phyloP scores from a whole-genome alignment of 2,888 invertebrate species.

The Arenicola marina region DNA sequence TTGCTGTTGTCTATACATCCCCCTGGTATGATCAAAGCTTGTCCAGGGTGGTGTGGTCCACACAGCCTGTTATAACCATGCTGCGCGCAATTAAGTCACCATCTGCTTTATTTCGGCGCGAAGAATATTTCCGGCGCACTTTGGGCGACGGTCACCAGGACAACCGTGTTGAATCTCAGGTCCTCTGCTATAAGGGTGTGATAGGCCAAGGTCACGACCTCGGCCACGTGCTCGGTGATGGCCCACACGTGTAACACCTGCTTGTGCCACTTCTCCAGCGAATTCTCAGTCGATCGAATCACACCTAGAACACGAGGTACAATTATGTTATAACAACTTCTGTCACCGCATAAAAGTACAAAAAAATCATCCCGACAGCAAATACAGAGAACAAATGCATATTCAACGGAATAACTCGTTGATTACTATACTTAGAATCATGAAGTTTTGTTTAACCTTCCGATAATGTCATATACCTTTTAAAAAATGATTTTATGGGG shows the following conservation, averaged over 20 bases:
- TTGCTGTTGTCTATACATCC: too few relatives aligned
- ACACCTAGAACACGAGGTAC: conserved; percentile 40
- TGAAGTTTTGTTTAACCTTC: too few relatives aligned
- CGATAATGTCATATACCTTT: too few relatives aligned
- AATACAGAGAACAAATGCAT: neutral
- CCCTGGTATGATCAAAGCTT: too few relatives aligned
- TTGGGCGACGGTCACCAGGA: conserved; percentile 46
- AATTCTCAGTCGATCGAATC: conserved; percentile 47
- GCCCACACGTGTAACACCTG: conserved; percentile 59
- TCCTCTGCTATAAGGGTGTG: conserved; percentile 32
- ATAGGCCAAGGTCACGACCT: conserved; percentile 42
- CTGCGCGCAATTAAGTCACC: neutral
- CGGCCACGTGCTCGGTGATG: conserved; percentile 41
- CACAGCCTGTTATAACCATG: neutral
- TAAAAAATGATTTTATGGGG: too few relatives aligned
- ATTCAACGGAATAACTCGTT: too few relatives aligned
- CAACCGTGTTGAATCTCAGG: conserved; percentile 47
- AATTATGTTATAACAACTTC: neutral
- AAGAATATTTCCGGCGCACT: conserved; percentile 29
- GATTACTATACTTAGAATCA: too few relatives aligned
- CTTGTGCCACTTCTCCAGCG: conserved; percentile 52
- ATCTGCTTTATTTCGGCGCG: conserved; percentile 1
- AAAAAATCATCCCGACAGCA: neutral
- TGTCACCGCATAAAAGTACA: neutral
- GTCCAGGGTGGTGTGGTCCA: too few relatives aligned